Percentiles rank a stretch among this genome's conserved stretches.
Evolutionary conservation across 2,113 vertebrate genomes (phyloP).

Genomic region (Loxodonta africana): DNA sequence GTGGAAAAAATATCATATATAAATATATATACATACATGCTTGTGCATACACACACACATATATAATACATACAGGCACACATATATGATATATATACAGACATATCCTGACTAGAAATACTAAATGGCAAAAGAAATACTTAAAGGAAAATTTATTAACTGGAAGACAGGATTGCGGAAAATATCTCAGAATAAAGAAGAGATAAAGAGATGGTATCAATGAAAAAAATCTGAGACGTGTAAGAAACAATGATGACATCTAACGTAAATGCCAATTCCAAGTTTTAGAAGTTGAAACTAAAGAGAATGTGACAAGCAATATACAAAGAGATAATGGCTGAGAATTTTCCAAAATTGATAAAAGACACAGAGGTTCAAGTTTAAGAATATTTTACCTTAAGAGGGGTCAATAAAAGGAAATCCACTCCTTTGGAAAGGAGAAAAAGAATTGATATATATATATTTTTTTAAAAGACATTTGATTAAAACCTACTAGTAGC

Average conservation of each 20-base stretch:
- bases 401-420: too few species aligned
- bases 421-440: too few species aligned
- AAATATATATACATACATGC: not conserved
- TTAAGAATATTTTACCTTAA: too few species aligned
- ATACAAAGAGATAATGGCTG: not conserved
- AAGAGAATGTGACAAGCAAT: not conserved
- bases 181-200: conserved; percentile 14
- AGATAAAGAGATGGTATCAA: not conserved
- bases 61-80: not conserved
- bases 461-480: too few species aligned
- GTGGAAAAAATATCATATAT: not conserved
- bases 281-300: not conserved
- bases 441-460: too few species aligned
- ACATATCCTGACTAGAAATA: not conserved
- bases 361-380: too few species aligned
- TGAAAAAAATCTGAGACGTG: too few species aligned
- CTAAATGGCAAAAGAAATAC: not conserved
- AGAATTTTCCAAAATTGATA: not conserved
- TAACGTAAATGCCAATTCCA: not conserved
- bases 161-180: not conserved
- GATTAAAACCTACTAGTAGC: too few species aligned
- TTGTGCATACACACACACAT: not conserved
- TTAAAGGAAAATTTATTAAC: not conserved
- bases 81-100: too few species aligned
- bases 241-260: not conserved